Percentiles rank a stretch among this genome's conserved stretches.
Conservation (phyloP, 2,797 vertebrate genomes). For the Protonibea diacanthus region DNA sequence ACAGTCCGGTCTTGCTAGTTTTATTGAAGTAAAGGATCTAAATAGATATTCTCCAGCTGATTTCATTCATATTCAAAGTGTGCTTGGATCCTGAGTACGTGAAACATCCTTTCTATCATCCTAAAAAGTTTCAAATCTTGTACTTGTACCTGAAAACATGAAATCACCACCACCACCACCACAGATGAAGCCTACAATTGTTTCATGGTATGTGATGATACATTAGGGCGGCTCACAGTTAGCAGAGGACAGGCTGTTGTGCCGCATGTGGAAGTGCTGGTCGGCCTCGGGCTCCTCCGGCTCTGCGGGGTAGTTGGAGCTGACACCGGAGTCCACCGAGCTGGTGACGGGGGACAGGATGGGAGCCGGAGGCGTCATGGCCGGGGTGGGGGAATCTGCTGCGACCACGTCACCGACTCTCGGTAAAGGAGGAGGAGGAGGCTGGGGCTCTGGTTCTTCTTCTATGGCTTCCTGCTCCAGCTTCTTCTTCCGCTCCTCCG, state of each 20-base stretch:
- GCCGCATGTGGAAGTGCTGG: conserved; percentile 90
- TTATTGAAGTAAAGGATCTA: neutral
- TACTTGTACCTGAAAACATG: neutral
- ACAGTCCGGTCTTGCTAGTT: neutral
- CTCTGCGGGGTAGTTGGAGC: conserved; percentile 86
- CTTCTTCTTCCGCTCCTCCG: conserved; percentile 80
- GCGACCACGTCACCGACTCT: conserved; percentile 49
- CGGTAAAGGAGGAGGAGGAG: conserved; percentile 59
- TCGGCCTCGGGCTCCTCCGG: conserved; percentile 95
- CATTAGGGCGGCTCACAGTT: conserved; percentile 73
- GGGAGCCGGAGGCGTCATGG: conserved; percentile 35
- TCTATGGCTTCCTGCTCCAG: conserved; percentile 80
- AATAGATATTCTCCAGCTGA: no score
- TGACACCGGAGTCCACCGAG: conserved; percentile 86
- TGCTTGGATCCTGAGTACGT: no score
- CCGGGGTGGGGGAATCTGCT: conserved; percentile 39
- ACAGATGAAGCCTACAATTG: neutral
- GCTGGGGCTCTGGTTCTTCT: conserved; percentile 83
- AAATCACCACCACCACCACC: neutral
- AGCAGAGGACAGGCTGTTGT: conserved; percentile 75
- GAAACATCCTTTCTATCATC: neutral
- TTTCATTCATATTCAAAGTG: no score
- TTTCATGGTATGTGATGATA: neutral
- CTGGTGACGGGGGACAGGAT: conserved; percentile 76
- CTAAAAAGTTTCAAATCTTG: neutral